Conservation (phyloP, 1,140 invertebrate genomes). For the Apis laboriosa region DNA sequence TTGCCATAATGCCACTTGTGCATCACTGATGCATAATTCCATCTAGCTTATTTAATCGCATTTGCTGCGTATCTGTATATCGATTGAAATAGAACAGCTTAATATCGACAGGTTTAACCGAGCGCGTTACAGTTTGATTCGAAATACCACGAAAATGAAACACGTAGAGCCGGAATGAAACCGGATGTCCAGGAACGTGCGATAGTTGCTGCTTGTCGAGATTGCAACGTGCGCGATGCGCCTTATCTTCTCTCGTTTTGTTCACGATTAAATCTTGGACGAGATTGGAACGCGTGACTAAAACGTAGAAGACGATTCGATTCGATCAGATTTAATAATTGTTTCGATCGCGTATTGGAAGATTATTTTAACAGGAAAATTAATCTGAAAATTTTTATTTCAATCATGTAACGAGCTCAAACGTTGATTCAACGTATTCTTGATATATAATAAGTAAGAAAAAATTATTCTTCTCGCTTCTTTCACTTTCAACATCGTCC, state of each 20-base stretch:
- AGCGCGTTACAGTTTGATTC: too few species aligned
- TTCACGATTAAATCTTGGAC: conserved; percentile 37
- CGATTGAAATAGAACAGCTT: not conserved
- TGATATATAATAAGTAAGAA: too few species aligned
- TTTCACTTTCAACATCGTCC: too few species aligned
- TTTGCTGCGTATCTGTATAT: not conserved
- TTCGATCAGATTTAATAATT: conserved; percentile 1
- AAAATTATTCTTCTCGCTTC: too few species aligned
- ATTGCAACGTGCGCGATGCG: not conserved
- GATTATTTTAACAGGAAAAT: too few species aligned
- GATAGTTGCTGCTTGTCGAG: not conserved
- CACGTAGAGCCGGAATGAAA: conserved; percentile 12
- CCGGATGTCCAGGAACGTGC: not conserved
- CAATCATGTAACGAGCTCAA: too few species aligned
- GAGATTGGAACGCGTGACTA: not conserved
- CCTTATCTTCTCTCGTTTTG: conserved; percentile 29
- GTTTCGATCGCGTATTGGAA: not conserved
- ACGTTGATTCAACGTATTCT: too few species aligned
- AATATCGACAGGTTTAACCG: not conserved
- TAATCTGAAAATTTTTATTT: too few species aligned
- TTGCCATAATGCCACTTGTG: not conserved
- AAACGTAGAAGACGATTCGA: not conserved
- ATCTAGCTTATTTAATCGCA: not conserved
- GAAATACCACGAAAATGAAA: not conserved
- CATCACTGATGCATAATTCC: not conserved